phyloP scores from a whole-genome alignment of 2,797 vertebrate genomes.

The Thalassophryne amazonica region DNA sequence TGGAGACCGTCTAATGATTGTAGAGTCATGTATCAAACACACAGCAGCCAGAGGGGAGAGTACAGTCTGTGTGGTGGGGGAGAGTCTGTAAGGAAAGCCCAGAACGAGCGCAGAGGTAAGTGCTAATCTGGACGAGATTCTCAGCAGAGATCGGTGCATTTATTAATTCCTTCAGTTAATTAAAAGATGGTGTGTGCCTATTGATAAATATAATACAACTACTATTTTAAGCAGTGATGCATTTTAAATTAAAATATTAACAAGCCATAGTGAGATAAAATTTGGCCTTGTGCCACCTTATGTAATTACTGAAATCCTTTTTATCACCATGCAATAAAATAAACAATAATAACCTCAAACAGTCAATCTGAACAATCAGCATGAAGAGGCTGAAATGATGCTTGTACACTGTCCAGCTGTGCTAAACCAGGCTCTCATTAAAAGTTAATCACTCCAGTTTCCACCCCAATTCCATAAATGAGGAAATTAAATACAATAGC shows the following conservation, averaged over 20 bases:
- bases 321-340: conserved; percentile 55
- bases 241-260: background rate
- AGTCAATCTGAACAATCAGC: conserved; percentile 46
- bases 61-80: conserved; percentile 38
- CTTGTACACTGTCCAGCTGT: conserved; percentile 72
- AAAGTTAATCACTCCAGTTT: no score
- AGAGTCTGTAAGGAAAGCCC: conserved; percentile 39
- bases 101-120: conserved; percentile 30
- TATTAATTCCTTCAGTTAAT: no score
- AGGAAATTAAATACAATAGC: no score
- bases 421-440: no score
- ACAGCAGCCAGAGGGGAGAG: conserved; percentile 63
- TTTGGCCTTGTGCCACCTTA: conserved; percentile 65
- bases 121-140: conserved; percentile 50
- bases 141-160: conserved; percentile 38
- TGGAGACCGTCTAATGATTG: conserved; percentile 61
- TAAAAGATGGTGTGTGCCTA: background rate
- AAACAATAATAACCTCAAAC: conserved; percentile 57
- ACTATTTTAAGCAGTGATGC: background rate
- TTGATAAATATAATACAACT: background rate
- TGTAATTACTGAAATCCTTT: conserved; percentile 71
- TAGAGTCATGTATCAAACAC: conserved; percentile 68
- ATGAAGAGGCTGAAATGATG: conserved; percentile 48
- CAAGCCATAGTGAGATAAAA: conserved; percentile 17
- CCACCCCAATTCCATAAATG: no score